These are phyloP conservation scores for Carcharodon carcharias DNA, from an alignment of 2,797 vertebrate species.

Conservation along the genomic window DNA sequence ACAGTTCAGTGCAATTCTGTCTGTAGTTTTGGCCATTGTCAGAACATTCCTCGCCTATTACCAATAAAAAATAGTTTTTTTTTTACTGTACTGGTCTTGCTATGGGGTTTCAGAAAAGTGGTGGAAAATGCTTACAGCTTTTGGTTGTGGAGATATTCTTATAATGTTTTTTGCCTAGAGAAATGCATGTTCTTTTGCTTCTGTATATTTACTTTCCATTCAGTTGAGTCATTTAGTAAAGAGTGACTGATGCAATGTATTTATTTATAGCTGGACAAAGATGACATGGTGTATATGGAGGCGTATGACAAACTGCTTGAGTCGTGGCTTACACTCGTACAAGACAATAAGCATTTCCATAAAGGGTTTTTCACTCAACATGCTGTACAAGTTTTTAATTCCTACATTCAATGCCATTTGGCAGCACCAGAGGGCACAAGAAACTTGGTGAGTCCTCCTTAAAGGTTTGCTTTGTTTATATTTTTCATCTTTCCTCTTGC, in stretches of 20 bases:
- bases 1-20: neutral
- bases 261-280: slow-evolving; percentile 80
- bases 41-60: too few species aligned
- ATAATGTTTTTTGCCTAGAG: neutral
- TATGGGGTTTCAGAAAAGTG: neutral
- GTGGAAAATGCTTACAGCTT: neutral
- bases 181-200: neutral
- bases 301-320: slow-evolving; percentile 95
- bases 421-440: slow-evolving; percentile 94
- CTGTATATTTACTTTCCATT: neutral
- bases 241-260: slow-evolving; percentile 39
- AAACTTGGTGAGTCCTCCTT: slow-evolving; percentile 80
- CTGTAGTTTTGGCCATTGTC: neutral
- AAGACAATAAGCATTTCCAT: slow-evolving; percentile 95
- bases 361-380: slow-evolving; percentile 93
- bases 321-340: slow-evolving; percentile 92
- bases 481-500: neutral
- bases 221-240: neutral
- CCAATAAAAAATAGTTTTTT: neutral
- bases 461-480: slow-evolving; percentile 30
- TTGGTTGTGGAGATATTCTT: neutral
- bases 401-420: slow-evolving; percentile 96
- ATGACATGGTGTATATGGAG: slow-evolving; percentile 99
- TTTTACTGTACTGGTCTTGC: neutral
- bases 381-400: slow-evolving; percentile 96